Conservation (phyloP, 2,888 invertebrate species). For the Trichacis sp. region DNA sequence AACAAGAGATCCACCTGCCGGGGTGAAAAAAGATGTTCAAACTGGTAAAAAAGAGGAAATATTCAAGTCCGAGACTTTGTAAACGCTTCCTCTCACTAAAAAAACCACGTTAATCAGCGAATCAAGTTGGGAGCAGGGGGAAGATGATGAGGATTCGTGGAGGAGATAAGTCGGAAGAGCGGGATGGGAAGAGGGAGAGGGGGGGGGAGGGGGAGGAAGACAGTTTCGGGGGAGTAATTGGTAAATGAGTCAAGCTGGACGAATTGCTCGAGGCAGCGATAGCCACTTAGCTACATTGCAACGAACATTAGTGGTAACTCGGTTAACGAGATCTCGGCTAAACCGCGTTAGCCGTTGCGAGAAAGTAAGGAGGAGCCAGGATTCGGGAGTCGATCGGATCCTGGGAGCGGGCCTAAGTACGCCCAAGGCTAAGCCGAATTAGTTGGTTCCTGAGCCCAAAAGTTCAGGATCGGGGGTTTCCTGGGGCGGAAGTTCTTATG, state of each 20-base stretch:
- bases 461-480: constrained; percentile 42
- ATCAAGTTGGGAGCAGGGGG: constrained; percentile 29
- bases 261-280: constrained; percentile 55
- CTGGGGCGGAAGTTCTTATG: background rate
- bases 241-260: constrained; percentile 55
- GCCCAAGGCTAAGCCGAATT: constrained; percentile 52
- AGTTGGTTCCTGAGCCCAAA: constrained; percentile 43
- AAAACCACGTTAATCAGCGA: constrained; percentile 41
- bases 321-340: constrained; percentile 64
- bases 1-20: background rate
- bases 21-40: background rate
- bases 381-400: constrained; percentile 31
- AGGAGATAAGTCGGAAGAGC: constrained; percentile 18
- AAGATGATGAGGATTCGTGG: too few relatives aligned
- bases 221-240: constrained; percentile 53
- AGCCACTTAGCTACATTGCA: constrained; percentile 62
- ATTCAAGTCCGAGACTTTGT: constrained; percentile 24
- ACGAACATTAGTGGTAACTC: constrained; percentile 60
- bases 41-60: background rate
- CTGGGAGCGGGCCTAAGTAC: constrained; percentile 47
- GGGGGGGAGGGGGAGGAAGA: constrained; percentile 27
- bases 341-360: constrained; percentile 54
- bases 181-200: constrained; percentile 25
- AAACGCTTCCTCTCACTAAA: constrained; percentile 33
- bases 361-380: constrained; percentile 29